A percentile compares a stretch with the other conserved stretches of the same genome.
These are phyloP conservation scores for Oscheius sp. DNA, from an alignment of 2,888 invertebrate genomes.

Conservation along the genomic window DNA sequence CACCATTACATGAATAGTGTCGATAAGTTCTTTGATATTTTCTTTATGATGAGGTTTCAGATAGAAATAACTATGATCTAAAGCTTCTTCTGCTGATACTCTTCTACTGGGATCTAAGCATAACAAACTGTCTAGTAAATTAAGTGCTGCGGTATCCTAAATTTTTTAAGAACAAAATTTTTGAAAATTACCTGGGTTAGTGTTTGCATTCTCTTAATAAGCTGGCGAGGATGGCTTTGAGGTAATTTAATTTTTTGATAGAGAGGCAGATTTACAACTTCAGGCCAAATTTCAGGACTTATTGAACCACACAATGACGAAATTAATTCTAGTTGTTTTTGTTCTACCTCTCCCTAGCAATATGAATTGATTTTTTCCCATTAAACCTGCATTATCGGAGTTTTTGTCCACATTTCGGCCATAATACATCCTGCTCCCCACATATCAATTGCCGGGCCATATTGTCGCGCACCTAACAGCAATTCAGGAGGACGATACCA, in stretches of 20 bases:
- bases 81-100: slow-evolving; percentile 82
- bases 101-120: slow-evolving; percentile 90
- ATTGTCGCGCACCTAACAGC: slow-evolving; percentile 78
- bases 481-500: slow-evolving; percentile 82
- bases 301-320: slow-evolving; percentile 95
- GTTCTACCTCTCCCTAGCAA: slow-evolving; percentile 86
- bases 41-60: slow-evolving; percentile 88
- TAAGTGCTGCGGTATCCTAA: slow-evolving; percentile 80
- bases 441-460: slow-evolving; percentile 95
- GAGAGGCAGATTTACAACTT: slow-evolving; percentile 47
- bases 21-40: slow-evolving; percentile 70
- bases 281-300: slow-evolving; percentile 84
- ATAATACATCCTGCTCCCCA: slow-evolving; percentile 94
- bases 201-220: slow-evolving; percentile 7
- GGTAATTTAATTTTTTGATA: slow-evolving; percentile 17
- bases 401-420: slow-evolving; percentile 98
- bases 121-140: slow-evolving; percentile 88
- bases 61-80: slow-evolving; percentile 99
- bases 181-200: background rate
- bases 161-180: background rate
- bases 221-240: background rate
- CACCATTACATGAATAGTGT: slow-evolving; percentile 35
- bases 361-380: background rate
- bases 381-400: slow-evolving; percentile 75
- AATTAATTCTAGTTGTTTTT: slow-evolving; percentile 91